Base-by-base conservation (phyloP, 2,888 invertebrate species). In the Lutraria lutraria region DNA sequence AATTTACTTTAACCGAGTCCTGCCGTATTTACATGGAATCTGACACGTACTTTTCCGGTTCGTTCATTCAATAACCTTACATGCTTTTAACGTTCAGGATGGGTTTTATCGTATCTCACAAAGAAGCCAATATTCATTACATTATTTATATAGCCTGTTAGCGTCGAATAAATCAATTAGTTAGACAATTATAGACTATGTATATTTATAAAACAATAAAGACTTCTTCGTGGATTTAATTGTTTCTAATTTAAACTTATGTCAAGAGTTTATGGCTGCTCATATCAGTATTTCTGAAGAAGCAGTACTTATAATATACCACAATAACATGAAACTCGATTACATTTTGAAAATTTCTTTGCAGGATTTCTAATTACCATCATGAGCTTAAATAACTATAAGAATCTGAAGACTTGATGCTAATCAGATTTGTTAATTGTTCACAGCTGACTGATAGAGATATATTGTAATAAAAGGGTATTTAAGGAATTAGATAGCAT, bases 291-390 rank as follows among this genome's bases (percentile, higher is more conserved):
- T 16, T 76, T 34, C 43, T 13, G 31, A 31, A 31, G 31, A 13
- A 3, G 19, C 6, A 34, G 31, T 34, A 34, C 76, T 34, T 15
- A 31, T 15, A 34, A 19, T 76, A 76, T 31, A 8, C 15, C 31
- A 76, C 76, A 76, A 76, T 76, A 76, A 76, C 31, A 31, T 76
- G 76, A 31, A 6, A 76, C 34, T 19, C 31, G 34, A 76, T 76
- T 76, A 76, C 76, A 34, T 76, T 25, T 34, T 76, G 16, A 76
- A 56, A n/a, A 76, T 15, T 34, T 76, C 29, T 6, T 31, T 76
- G 76, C 1, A 34, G 76, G 13, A 31, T 76, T 19, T 76, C 63
- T 13, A 4, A 68, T 68, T 68, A 68, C n/a, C 63, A 68, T 25
- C 12, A 68, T 68, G 25, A 68, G 63, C 63, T 68, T 13, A 68